Percentiles rank a stretch among this genome's conserved stretches.
These are phyloP conservation scores for Oplegnathus fasciatus DNA, from an alignment of 2,113 vertebrate species.

Conservation along the genomic window DNA sequence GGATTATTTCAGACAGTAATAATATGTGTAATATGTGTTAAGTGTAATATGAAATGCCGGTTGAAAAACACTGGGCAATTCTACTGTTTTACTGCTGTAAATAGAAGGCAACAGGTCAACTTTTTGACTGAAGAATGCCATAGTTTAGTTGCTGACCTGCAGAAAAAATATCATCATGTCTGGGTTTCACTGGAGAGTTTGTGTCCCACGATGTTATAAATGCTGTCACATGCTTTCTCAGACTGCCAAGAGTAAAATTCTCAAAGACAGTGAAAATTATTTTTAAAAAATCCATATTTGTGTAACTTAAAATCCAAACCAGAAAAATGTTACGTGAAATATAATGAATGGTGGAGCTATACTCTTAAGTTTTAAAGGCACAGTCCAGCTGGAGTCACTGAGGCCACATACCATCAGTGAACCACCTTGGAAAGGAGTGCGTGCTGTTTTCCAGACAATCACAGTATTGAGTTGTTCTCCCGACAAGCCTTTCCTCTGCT, in stretches of 20 bases:
- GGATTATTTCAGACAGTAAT: not conserved
- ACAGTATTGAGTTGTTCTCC: slow-evolving; percentile 59
- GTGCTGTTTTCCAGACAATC: slow-evolving; percentile 65
- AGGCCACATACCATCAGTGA: slow-evolving; percentile 41
- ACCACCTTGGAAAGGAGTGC: slow-evolving; percentile 40
- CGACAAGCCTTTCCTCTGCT: slow-evolving; percentile 54
- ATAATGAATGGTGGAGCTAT: slow-evolving; percentile 3
- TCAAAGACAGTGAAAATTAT: slow-evolving; percentile 15
- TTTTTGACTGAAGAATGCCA: not conserved
- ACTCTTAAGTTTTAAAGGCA: not conserved
- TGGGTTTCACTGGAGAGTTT: not conserved
- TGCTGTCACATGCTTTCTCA: not conserved
- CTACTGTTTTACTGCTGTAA: not conserved
- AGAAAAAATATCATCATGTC: not conserved
- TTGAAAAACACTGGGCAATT: not conserved
- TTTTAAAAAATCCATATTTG: slow-evolving; percentile 20
- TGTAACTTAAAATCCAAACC: slow-evolving; percentile 14
- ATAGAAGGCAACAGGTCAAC: not conserved
- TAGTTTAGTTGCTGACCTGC: not conserved
- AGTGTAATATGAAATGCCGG: not conserved
- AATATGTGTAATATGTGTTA: too few relatives aligned
- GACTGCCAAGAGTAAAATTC: not conserved
- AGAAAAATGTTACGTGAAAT: slow-evolving; percentile 27
- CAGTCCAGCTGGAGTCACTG: slow-evolving; percentile 34
- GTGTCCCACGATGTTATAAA: slow-evolving; percentile 18